Evolutionary conservation across 35 echinoderm and acorn worm species (phyloP), one percentile per base, ranked within the genome.

Genomic region (Ophioderma brevispina): DNA sequence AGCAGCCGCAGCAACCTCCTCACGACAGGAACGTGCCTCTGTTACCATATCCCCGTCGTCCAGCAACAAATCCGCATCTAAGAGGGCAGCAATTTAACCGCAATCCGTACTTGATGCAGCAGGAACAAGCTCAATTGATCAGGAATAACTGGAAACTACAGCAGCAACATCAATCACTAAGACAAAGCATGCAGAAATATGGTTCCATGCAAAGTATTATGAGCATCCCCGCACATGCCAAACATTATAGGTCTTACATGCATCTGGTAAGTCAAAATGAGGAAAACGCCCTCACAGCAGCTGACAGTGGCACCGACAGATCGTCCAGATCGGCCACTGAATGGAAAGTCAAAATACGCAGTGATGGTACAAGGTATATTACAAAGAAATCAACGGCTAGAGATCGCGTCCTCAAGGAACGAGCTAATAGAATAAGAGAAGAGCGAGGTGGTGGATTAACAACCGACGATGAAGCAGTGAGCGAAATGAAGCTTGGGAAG

Each of bases 261-360:
- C 97, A 99, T 38, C 88, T 99, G 23, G 91, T 99, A 21, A 95
- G 92, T 50, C 94, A 99, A 79, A 95, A 95, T 84, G 97, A 99
- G 43, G 97, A 99, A 76, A 99, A 95, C 38, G 38, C 84, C 0
- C 35, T 93, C 23, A 25, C 59, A 78, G 76, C 10, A 80, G 43
- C 77, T 85, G 89, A 30, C 76, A 81, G 19, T 59, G 83, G 83
- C 14, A 90, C 76, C 70, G 89, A 36, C 40, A 85, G 76, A 63
- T 82, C 41, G 70, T 84, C 34, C 82, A 93, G 78, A 50, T 55
- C 13, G 23, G 84, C 85, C 37, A n/a, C n/a, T n/a, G 88, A 99
- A 41, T 99, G 97, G 97, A 99, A 99, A 88, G 97, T 99, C 13
- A 99, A 99, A 59, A 99, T 99, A 70, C 87, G 97, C n/a, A 99